Percentiles rank a stretch among this genome's conserved stretches.
Conservation (phyloP, 1,140 invertebrate genomes). For the Drosophila mayri region DNA sequence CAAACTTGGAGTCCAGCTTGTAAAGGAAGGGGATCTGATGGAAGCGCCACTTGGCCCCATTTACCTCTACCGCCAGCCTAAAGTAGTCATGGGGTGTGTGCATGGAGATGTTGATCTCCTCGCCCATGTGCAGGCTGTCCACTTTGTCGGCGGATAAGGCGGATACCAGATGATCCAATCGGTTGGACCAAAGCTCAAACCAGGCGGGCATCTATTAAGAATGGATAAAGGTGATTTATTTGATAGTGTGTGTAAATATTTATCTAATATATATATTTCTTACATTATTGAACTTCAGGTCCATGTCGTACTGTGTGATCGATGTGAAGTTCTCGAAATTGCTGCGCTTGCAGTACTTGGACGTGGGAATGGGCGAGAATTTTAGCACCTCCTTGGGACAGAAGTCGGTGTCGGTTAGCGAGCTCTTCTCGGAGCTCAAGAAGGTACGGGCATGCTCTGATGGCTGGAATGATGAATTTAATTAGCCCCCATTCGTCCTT, state of each 20-base stretch:
- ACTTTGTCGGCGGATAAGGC: slow-evolving; percentile 74
- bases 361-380: slow-evolving; percentile 80
- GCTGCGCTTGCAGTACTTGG: slow-evolving; percentile 80
- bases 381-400: slow-evolving; percentile 84
- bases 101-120: slow-evolving; percentile 73
- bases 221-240: neutral
- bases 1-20: slow-evolving; percentile 81
- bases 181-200: slow-evolving; percentile 80
- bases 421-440: slow-evolving; percentile 70
- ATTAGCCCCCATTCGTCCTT: neutral
- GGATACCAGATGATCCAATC: slow-evolving; percentile 80
- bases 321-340: slow-evolving; percentile 83
- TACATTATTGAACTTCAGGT: slow-evolving; percentile 80
- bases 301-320: slow-evolving; percentile 79
- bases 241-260: neutral
- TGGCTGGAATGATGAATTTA: slow-evolving; percentile 47
- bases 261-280: slow-evolving; percentile 1
- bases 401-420: slow-evolving; percentile 76
- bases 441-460: slow-evolving; percentile 80
- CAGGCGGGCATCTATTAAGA: slow-evolving; percentile 77
- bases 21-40: slow-evolving; percentile 82
- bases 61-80: slow-evolving; percentile 74
- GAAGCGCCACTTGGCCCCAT: slow-evolving; percentile 77
- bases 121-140: slow-evolving; percentile 74
- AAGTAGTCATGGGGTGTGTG: slow-evolving; percentile 78